Percentiles rank a stretch among this genome's conserved stretches.
phyloP scores from a whole-genome alignment of 2,797 vertebrate genomes.

The Molossus molossus region DNA sequence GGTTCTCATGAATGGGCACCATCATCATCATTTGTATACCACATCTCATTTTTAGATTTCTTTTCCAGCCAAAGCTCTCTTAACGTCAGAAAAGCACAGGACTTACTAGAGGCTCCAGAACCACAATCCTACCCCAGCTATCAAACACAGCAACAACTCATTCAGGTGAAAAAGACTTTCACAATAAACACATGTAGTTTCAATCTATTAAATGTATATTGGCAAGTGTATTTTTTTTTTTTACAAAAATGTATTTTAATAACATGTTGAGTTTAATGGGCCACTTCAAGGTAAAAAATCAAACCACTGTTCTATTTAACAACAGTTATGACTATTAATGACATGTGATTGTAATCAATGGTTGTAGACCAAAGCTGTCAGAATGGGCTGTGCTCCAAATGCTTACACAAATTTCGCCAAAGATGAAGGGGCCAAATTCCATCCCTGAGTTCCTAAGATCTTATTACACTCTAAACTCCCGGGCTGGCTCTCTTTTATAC shows the following conservation, averaged over 20 bases:
- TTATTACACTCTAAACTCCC: neutral
- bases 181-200: slow-evolving; percentile 33
- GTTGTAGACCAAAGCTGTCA: slow-evolving; percentile 10
- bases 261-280: slow-evolving; percentile 49
- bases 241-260: slow-evolving; percentile 58
- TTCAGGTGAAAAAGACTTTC: slow-evolving; percentile 14
- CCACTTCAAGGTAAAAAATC: slow-evolving; percentile 71
- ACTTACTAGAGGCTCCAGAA: neutral
- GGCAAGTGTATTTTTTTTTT: neutral
- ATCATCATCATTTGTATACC: neutral
- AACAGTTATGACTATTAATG: slow-evolving; percentile 46
- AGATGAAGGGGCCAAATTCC: slow-evolving; percentile 50
- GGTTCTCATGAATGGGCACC: neutral
- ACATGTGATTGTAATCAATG: neutral
- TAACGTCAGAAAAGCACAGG: neutral
- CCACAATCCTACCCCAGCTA: neutral
- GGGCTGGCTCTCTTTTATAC: neutral
- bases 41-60: neutral
- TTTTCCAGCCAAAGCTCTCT: neutral
- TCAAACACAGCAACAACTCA: neutral
- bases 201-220: slow-evolving; percentile 6
- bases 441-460: slow-evolving; percentile 10
- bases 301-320: slow-evolving; percentile 62
- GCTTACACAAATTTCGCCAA: slow-evolving; percentile 19
- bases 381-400: slow-evolving; percentile 7